These are phyloP conservation scores for Botia kubotai DNA, from an alignment of 2,797 vertebrate species.

Conservation along the genomic window DNA sequence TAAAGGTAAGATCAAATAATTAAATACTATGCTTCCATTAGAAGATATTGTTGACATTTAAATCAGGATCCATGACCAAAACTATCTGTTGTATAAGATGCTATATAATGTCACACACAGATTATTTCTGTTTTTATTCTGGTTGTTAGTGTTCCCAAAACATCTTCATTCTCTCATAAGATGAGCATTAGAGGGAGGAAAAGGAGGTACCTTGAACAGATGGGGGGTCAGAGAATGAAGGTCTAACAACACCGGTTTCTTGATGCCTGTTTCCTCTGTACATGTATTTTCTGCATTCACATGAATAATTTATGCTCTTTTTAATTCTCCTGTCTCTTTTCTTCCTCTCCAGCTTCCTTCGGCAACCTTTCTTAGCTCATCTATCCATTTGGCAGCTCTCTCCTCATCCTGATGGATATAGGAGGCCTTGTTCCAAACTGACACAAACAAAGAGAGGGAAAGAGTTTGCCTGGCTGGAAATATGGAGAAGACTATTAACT, in stretches of 20 bases:
- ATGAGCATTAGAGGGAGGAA: neutral
- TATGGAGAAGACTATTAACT: constrained; percentile 37
- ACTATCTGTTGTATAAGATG: neutral
- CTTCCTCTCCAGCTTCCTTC: constrained; percentile 86
- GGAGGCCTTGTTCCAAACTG: constrained; percentile 74
- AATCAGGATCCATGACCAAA: neutral
- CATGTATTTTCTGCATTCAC: constrained; percentile 42
- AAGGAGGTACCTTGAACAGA: constrained; percentile 3
- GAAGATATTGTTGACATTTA: too few species aligned
- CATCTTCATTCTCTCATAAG: neutral
- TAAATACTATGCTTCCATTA: too few species aligned
- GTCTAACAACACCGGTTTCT: neutral
- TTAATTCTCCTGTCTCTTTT: constrained; percentile 36
- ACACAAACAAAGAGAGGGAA: constrained; percentile 22
- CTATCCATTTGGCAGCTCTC: constrained; percentile 77
- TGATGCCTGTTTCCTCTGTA: constrained; percentile 24
- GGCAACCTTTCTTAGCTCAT: constrained; percentile 90
- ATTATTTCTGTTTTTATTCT: neutral
- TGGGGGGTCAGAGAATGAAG: constrained; percentile 17
- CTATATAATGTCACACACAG: neutral
- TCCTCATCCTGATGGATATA: constrained; percentile 67
- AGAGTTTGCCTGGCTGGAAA: constrained; percentile 17
- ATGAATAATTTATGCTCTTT: constrained; percentile 49
- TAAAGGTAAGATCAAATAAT: too few species aligned
- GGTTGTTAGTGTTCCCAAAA: neutral